phyloP scores from a whole-genome alignment of 92 coral and sea anemone genomes.

The Montipora capitata region DNA sequence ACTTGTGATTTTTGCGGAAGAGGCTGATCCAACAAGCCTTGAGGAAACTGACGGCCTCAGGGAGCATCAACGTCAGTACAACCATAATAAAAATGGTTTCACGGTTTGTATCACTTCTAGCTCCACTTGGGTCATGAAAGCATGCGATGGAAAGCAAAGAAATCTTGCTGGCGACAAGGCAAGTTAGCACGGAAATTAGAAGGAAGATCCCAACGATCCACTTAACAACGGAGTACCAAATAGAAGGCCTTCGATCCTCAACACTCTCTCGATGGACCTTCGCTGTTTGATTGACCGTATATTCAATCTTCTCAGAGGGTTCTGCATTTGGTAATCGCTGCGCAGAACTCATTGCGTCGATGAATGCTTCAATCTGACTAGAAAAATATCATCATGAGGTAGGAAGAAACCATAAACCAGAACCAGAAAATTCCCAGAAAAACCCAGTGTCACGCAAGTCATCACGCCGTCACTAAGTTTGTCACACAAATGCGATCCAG shows the following conservation, averaged over 20 bases:
- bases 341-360: constrained; percentile 14
- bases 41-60: constrained; percentile 78
- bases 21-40: constrained; percentile 75
- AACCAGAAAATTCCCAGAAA: neutral
- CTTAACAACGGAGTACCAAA: constrained; percentile 76
- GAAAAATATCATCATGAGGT: too few species aligned
- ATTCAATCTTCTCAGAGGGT: constrained; percentile 20
- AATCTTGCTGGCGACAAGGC: constrained; percentile 90
- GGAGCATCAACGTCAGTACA: constrained; percentile 85
- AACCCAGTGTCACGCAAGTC: neutral
- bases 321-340: constrained; percentile 10
- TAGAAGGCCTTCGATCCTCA: constrained; percentile 79
- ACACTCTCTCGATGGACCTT: constrained; percentile 71
- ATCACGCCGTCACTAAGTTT: too few species aligned
- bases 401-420: too few species aligned
- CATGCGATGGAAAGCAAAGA: constrained; percentile 79
- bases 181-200: constrained; percentile 70
- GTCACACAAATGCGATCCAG: neutral
- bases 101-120: neutral
- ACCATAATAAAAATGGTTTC: constrained; percentile 89
- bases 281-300: constrained; percentile 74
- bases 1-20: constrained; percentile 65
- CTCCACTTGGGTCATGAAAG: neutral
- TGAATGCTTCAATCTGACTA: neutral
- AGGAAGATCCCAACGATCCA: constrained; percentile 83